Evolutionary conservation across 2,888 invertebrate genomes (phyloP).

Genomic region (Mermis nigrescens): DNA sequence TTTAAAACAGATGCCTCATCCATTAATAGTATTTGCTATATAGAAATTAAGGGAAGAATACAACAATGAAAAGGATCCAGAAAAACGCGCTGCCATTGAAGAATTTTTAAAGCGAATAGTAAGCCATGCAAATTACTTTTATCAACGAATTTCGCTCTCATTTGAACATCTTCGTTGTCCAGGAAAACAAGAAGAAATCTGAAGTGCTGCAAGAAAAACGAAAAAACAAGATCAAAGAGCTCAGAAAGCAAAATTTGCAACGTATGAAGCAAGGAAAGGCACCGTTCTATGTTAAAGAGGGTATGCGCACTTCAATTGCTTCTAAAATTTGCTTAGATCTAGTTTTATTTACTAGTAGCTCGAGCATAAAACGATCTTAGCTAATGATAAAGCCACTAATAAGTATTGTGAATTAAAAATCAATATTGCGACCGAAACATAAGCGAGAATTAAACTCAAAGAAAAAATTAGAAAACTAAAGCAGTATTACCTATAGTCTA

Average conservation of each 20-base stretch:
- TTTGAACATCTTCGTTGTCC: not conserved
- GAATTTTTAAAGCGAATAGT: not conserved
- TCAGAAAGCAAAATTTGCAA: not conserved
- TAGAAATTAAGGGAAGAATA: not conserved
- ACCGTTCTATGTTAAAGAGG: conserved; percentile 5
- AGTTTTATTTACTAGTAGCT: too few relatives aligned
- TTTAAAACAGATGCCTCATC: not conserved
- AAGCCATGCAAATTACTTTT: too few relatives aligned
- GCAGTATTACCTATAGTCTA: too few relatives aligned
- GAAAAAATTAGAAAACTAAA: too few relatives aligned
- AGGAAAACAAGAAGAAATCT: not conserved
- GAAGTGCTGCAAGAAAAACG: not conserved
- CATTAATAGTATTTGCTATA: not conserved
- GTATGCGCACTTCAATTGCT: too few relatives aligned
- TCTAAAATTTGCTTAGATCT: too few relatives aligned
- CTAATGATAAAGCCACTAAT: too few relatives aligned
- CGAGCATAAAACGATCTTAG: too few relatives aligned
- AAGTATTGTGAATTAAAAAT: too few relatives aligned
- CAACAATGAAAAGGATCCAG: not conserved
- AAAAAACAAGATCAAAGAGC: not conserved
- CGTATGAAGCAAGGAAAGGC: conserved; percentile 2
- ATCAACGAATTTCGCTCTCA: not conserved
- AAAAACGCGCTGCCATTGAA: not conserved
- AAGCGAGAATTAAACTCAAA: too few relatives aligned
- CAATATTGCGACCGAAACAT: too few relatives aligned